Evolutionary conservation across 2,113 vertebrate species (phyloP).

Genomic region (Passer montanus): DNA sequence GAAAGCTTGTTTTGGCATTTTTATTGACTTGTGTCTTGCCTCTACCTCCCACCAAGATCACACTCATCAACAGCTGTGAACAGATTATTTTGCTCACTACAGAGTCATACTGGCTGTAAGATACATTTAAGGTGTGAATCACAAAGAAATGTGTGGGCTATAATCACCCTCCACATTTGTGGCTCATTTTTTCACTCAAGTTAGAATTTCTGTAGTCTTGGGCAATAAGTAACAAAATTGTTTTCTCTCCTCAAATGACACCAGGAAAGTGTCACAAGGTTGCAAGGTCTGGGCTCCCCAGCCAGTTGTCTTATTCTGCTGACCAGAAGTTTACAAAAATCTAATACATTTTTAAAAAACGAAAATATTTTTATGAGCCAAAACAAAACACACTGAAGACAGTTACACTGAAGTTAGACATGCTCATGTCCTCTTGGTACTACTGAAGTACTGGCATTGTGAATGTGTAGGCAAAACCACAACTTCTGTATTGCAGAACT

Average conservation of each 20-base stretch:
- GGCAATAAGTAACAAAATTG: not conserved
- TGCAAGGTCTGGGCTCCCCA: not conserved
- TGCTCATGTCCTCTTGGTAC: not conserved
- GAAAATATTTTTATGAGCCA: not conserved
- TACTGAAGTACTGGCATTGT: not conserved
- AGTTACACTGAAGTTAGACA: not conserved
- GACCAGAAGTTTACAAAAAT: not conserved
- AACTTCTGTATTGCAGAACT: not conserved
- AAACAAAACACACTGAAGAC: not conserved
- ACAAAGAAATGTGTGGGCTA: slow-evolving; percentile 23
- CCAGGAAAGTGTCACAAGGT: not conserved
- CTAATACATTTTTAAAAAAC: not conserved
- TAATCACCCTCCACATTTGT: not conserved
- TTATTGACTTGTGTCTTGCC: not conserved
- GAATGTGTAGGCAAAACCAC: not conserved
- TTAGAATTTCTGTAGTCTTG: not conserved
- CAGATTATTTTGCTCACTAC: not conserved
- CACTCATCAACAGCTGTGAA: slow-evolving; percentile 22
- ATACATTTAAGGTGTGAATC: not conserved
- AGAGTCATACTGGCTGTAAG: not conserved
- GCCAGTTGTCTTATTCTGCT: not conserved
- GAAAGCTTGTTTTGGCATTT: not conserved
- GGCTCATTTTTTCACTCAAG: slow-evolving; percentile 4
- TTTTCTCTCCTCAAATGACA: not conserved
- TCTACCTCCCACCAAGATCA: slow-evolving; percentile 25